Conservation (phyloP, 2,888 invertebrate species). For the Trachelus iudaicus region DNA sequence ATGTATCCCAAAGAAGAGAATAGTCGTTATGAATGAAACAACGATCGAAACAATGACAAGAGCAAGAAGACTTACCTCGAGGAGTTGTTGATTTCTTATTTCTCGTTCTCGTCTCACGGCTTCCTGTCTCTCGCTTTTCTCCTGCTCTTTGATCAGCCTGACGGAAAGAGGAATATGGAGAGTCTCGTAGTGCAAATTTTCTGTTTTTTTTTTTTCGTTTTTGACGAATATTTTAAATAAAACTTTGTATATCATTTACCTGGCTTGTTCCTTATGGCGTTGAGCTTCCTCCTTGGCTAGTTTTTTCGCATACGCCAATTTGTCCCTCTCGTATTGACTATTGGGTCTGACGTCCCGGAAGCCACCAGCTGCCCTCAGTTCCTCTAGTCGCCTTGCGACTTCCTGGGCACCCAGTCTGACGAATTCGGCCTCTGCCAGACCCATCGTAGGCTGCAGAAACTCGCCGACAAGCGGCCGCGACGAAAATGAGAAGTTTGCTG, state of each 20-base stretch:
- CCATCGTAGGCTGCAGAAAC: conserved; percentile 81
- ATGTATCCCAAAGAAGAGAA: conserved; percentile 57
- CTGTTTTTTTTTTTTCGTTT: neutral
- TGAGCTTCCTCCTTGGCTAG: conserved; percentile 77
- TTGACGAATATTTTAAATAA: conserved; percentile 5
- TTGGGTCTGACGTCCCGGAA: conserved; percentile 66
- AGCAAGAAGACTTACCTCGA: conserved; percentile 77
- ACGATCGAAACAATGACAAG: conserved; percentile 53
- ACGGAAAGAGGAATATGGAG: conserved; percentile 7
- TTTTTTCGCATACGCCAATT: conserved; percentile 74
- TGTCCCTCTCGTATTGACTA: conserved; percentile 62
- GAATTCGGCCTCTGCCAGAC: conserved; percentile 75
- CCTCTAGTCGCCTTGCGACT: conserved; percentile 77
- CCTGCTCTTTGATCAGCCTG: conserved; percentile 76
- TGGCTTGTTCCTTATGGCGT: conserved; percentile 65
- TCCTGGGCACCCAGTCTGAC: conserved; percentile 84
- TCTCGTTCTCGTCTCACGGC: conserved; percentile 84
- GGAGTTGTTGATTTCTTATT: conserved; percentile 83
- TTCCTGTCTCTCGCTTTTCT: conserved; percentile 85
- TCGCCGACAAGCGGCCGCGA: conserved; percentile 90
- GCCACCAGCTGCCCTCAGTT: conserved; percentile 76
- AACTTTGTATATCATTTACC: conserved; percentile 44
- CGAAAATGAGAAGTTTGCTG: conserved; percentile 94
- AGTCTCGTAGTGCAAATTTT: neutral
- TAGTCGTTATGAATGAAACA: conserved; percentile 60